Base-by-base conservation (phyloP, 2,797 vertebrate genomes). In the Iguana delicatissima region DNA sequence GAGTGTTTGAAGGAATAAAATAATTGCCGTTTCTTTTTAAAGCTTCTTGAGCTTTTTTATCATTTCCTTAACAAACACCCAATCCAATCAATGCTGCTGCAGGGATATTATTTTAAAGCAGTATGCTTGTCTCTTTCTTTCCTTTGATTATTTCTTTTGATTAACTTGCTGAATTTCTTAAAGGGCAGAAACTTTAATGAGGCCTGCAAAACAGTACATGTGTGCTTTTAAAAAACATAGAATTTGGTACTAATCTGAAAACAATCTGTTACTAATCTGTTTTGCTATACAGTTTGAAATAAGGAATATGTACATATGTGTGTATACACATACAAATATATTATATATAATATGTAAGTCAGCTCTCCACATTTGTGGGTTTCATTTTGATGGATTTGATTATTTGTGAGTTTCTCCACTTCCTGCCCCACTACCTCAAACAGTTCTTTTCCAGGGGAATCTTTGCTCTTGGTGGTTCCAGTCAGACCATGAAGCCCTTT, bases 131-230 rank as follows among this genome's bases (percentile, higher is more conserved):
- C 72, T 8, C 8, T 0, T 10, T 84, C 72, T 82, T 55, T 12
- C 26, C 1, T 6, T 80, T 89, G 2, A 0, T 89, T 35, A 26
- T 92, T 93, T 90, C n/a, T 6, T 80, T 0, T 85, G 16, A 38
- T 89, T 88, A 73, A 8, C 10, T 29, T 79, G 74, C 50, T 77
- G 76, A 87, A 86, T 93, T 92, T 93, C 42, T 50, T n/a, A 29
- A 59, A 88, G 62, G n/a, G 5, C 20, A 67, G 4, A 87, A 64
- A 29, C 26, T 6, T 26, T 87, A 79, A 79, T 80, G 12, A 87
- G 12, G 18, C 38, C 76, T 29, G 18, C 59, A 64, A 29, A 42
- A 35, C 6, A 52, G 18, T 35, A 38, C 42, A 59, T 76, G 29
- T 67, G 86, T 69, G 67, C 50, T 79, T 52, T 87, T 46, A 29